These are phyloP conservation scores for Orycteropus afer DNA, from an alignment of 2,113 vertebrate species.

Conservation along the genomic window DNA sequence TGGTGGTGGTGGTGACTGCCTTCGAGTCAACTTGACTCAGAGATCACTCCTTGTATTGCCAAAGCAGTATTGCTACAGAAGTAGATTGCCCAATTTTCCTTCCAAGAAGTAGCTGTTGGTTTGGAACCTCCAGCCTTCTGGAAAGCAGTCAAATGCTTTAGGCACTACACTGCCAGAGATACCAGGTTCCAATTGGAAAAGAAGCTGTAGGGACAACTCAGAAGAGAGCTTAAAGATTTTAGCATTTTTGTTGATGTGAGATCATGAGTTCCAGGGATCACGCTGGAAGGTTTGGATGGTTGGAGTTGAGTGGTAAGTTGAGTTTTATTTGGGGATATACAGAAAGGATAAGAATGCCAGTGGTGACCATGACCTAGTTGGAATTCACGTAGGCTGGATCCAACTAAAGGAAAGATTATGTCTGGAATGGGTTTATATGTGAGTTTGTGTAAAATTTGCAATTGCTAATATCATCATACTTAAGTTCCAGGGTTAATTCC, in stretches of 20 bases:
- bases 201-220: background rate
- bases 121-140: too few species aligned
- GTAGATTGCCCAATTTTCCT: too few species aligned
- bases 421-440: background rate
- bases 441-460: background rate
- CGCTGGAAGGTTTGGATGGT: background rate
- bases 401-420: background rate
- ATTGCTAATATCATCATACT: background rate
- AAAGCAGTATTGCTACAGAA: too few species aligned
- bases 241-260: background rate
- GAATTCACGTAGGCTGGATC: background rate
- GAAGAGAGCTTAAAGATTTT: background rate
- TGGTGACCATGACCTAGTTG: background rate
- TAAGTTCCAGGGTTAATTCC: constrained; percentile 33
- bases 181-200: background rate
- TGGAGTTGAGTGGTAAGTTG: background rate
- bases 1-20: too few species aligned
- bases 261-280: background rate
- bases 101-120: too few species aligned
- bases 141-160: too few species aligned
- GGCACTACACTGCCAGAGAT: too few species aligned
- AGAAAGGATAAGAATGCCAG: background rate
- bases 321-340: background rate
- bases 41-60: too few species aligned
- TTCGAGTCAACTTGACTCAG: too few species aligned